A percentile compares a stretch with the other conserved stretches of the same genome.
These are phyloP conservation scores for Ctenoplectra terminalis DNA, from an alignment of 1,140 invertebrate genomes.

Conservation along the genomic window DNA sequence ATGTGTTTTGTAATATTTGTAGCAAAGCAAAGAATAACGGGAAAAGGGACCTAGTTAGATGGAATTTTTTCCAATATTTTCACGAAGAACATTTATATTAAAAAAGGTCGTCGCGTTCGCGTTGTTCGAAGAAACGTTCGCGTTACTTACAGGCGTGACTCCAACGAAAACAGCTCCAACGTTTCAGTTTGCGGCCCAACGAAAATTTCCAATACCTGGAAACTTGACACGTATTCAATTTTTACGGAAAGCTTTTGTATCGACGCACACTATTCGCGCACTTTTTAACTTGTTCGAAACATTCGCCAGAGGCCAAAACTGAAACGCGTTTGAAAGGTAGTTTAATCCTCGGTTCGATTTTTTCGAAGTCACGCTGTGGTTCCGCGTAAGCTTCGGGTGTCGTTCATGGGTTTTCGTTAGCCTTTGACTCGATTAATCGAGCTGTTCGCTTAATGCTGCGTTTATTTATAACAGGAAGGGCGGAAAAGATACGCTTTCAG, in stretches of 20 bases:
- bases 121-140: too few relatives aligned
- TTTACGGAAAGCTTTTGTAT: constrained; percentile 12
- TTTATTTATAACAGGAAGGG: not conserved
- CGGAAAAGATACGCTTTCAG: not conserved
- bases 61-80: constrained; percentile 17
- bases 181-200: not conserved
- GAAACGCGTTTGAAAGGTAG: not conserved
- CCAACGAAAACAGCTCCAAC: not conserved
- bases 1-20: not conserved
- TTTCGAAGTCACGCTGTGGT: not conserved
- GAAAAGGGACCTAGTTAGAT: not conserved
- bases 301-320: not conserved
- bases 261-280: not conserved
- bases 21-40: not conserved
- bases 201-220: not conserved
- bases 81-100: constrained; percentile 5
- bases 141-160: not conserved
- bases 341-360: not conserved
- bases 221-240: constrained; percentile 4
- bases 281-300: not conserved
- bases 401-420: not conserved
- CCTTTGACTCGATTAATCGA: not conserved
- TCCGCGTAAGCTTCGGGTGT: not conserved
- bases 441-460: not conserved
- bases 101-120: too few relatives aligned